Evolutionary conservation across 2,113 vertebrate species (phyloP).

Genomic region (Cochlearius cochlearius): DNA sequence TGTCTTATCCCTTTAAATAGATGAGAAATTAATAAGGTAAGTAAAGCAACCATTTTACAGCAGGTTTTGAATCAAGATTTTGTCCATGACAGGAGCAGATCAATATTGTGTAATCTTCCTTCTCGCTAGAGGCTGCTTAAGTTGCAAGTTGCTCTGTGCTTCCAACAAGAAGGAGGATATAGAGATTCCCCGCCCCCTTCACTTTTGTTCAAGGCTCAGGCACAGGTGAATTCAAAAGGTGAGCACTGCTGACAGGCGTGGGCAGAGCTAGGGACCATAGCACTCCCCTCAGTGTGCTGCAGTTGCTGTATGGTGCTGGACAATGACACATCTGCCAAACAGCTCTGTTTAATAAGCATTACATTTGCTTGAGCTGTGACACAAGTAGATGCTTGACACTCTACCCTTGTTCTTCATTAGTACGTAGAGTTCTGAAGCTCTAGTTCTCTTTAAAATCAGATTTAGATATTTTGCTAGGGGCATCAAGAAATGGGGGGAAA

Average conservation of each 20-base stretch:
- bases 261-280: neutral
- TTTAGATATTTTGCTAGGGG: neutral
- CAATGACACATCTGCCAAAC: neutral
- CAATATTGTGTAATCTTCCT: neutral
- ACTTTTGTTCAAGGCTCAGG: neutral
- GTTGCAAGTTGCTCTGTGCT: neutral
- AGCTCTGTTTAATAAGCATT: neutral
- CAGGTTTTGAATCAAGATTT: neutral
- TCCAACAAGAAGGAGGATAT: neutral
- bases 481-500: neutral
- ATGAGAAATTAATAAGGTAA: neutral
- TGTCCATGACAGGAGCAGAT: neutral
- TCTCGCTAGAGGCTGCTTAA: neutral
- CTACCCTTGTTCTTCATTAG: neutral
- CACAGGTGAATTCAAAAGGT: neutral
- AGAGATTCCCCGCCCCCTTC: too few relatives aligned
- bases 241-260: neutral
- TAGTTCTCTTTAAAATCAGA: neutral
- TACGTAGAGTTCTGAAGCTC: neutral
- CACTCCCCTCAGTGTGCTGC: neutral
- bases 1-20: neutral
- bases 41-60: neutral
- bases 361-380: neutral
- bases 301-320: neutral
- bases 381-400: neutral